phyloP scores from a whole-genome alignment of 2,113 vertebrate genomes.

The Caretta caretta region DNA sequence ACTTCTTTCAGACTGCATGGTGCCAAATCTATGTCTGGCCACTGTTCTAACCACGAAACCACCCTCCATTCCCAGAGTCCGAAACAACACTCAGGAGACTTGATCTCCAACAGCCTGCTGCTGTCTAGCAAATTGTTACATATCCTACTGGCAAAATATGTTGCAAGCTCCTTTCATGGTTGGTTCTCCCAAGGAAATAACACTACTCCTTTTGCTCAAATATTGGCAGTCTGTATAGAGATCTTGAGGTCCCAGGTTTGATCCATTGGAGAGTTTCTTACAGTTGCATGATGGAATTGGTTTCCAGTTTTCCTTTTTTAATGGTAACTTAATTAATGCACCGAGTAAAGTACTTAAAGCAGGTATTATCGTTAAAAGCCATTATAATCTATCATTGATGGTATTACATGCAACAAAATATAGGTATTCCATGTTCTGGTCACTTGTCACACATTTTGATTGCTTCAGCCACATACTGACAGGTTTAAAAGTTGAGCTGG shows the following conservation, averaged over 20 bases:
- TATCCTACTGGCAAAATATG: neutral
- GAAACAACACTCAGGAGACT: neutral
- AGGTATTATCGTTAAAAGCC: neutral
- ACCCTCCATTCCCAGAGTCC: neutral
- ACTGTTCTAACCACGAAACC: neutral
- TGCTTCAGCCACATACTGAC: neutral
- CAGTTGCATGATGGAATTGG: neutral
- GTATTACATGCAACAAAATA: neutral
- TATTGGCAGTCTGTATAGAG: neutral
- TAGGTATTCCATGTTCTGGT: neutral
- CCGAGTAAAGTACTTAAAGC: neutral
- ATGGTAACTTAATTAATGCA: neutral
- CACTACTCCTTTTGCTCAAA: neutral
- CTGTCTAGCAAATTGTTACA: neutral
- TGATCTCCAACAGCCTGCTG: too few species aligned
- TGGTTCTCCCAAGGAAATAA: neutral
- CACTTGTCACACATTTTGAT: neutral
- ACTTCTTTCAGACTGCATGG: neutral
- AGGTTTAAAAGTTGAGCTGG: neutral
- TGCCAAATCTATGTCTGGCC: neutral
- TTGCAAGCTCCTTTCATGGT: neutral
- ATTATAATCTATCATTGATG: neutral
- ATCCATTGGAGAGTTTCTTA: neutral
- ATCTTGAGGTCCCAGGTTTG: neutral
- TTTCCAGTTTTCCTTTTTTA: neutral